Percentiles rank a stretch among this genome's conserved stretches.
Conservation (phyloP, 2,797 vertebrate species). For the Phrynocephalus forsythii region DNA sequence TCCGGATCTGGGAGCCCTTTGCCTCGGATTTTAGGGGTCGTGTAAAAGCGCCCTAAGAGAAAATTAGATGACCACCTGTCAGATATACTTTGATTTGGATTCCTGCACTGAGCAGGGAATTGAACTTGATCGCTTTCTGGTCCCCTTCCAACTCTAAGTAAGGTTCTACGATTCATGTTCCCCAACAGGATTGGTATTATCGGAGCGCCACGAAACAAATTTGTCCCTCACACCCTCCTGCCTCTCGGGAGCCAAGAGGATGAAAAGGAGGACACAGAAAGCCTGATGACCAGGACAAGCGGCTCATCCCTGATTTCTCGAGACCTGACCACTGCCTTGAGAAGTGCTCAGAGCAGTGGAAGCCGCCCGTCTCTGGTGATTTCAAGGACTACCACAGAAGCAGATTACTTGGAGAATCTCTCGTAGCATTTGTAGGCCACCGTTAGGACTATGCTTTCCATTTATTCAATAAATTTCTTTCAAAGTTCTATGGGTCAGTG, state of each 20-base stretch:
- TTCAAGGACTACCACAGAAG: slow-evolving; percentile 63
- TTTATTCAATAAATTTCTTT: slow-evolving; percentile 57
- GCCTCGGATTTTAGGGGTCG: too few species aligned
- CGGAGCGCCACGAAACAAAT: slow-evolving; percentile 75
- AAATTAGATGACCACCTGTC: too few species aligned
- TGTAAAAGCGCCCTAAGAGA: too few species aligned
- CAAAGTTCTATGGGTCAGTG: slow-evolving; percentile 23
- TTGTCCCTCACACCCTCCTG: slow-evolving; percentile 74
- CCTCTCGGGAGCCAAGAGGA: slow-evolving; percentile 56
- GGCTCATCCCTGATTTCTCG: slow-evolving; percentile 42
- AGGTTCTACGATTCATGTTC: slow-evolving; percentile 46
- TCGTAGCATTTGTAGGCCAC: background rate
- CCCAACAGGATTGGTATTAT: slow-evolving; percentile 80
- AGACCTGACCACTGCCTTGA: slow-evolving; percentile 35
- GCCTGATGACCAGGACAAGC: background rate
- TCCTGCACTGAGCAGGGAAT: too few species aligned
- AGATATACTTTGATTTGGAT: too few species aligned
- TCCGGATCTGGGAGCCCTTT: too few species aligned
- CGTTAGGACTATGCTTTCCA: slow-evolving; percentile 12
- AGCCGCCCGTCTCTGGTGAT: slow-evolving; percentile 38
- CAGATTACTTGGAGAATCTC: slow-evolving; percentile 54
- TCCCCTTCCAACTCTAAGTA: too few species aligned
- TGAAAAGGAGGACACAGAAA: slow-evolving; percentile 42
- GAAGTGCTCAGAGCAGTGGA: background rate
- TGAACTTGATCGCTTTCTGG: too few species aligned